Evolutionary conservation across 2,113 vertebrate genomes (phyloP).

Genomic region (Sceloporus tristichus): DNA sequence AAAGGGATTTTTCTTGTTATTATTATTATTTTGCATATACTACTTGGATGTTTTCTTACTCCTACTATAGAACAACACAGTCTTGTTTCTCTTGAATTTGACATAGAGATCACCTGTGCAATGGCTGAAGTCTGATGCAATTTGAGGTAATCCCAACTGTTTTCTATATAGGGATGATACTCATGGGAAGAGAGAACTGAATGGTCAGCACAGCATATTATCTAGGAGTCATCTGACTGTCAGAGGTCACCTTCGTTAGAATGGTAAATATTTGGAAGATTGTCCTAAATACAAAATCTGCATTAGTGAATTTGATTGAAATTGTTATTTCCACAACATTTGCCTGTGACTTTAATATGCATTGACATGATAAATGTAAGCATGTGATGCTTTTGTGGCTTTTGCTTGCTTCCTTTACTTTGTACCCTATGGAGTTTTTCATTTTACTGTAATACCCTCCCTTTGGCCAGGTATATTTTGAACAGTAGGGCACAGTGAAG

Average conservation of each 20-base stretch:
- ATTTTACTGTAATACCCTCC: not conserved
- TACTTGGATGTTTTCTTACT: not conserved
- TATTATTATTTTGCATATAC: not conserved
- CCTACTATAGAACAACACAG: not conserved
- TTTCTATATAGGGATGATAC: not conserved
- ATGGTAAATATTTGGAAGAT: constrained; percentile 26
- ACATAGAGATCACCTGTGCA: not conserved
- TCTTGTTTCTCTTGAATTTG: not conserved
- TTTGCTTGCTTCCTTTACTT: not conserved
- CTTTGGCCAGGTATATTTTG: not conserved
- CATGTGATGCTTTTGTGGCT: not conserved
- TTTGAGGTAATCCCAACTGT: not conserved
- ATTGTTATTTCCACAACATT: not conserved
- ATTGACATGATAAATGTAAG: not conserved
- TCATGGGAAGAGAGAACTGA: not conserved
- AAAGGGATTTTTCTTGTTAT: not conserved
- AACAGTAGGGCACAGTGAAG: not conserved
- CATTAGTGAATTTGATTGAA: constrained; percentile 4
- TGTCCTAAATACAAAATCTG: not conserved
- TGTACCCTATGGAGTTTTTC: not conserved
- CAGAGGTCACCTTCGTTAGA: constrained; percentile 1
- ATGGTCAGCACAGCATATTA: not conserved
- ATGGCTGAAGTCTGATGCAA: not conserved
- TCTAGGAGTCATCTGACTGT: not conserved
- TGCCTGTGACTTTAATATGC: not conserved